phyloP scores from a whole-genome alignment of 2,797 vertebrate species.

The Tadarida brasiliensis region DNA sequence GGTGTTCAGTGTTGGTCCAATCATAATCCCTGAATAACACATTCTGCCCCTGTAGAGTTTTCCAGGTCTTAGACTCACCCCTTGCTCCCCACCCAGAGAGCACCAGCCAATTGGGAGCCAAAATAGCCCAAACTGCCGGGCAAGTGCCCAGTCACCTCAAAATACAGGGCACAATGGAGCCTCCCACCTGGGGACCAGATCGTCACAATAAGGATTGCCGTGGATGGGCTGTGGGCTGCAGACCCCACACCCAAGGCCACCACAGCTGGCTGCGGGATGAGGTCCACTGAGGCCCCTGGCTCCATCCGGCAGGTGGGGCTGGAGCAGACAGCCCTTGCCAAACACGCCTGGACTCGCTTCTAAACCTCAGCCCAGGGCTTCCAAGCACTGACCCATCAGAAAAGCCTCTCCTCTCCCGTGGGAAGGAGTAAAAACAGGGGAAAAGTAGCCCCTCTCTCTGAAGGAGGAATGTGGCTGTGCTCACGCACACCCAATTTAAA shows the following conservation, averaged over 20 bases:
- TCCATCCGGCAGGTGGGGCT: not conserved
- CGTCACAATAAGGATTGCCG: not conserved
- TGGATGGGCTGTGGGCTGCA: not conserved
- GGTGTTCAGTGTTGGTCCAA: not conserved
- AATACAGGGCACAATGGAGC: too few relatives aligned
- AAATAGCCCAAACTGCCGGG: accelerated
- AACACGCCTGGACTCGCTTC: accelerated
- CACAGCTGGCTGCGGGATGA: not conserved
- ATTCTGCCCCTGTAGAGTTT: not conserved
- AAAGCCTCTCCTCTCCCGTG: not conserved
- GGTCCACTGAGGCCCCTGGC: not conserved
- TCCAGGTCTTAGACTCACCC: not conserved
- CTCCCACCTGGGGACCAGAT: not conserved
- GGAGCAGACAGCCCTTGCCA: not conserved
- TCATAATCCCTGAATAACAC: not conserved
- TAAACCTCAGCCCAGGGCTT: not conserved
- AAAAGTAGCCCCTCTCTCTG: not conserved
- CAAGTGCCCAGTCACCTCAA: not conserved
- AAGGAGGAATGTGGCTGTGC: not conserved
- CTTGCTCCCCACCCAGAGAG: not conserved
- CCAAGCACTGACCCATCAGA: not conserved
- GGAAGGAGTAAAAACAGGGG: not conserved
- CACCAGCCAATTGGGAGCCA: not conserved
- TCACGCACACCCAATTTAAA: not conserved
- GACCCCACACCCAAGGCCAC: not conserved